Base-by-base conservation (phyloP, 2,888 invertebrate genomes). In the Rugalucina vietnamica region DNA sequence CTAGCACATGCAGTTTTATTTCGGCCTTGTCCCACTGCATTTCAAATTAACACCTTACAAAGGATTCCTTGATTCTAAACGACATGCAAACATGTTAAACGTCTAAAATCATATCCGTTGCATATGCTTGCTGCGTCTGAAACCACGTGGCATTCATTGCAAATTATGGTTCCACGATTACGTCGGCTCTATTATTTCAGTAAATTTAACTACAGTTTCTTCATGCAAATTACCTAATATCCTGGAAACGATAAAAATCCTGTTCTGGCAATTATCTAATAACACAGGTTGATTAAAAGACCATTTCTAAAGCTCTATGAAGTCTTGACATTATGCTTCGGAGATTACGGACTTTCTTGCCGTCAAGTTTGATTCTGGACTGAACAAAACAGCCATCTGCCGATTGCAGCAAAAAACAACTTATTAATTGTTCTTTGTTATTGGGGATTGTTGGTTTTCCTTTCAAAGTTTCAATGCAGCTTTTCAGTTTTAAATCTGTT, bases 351-450 rank as follows among this genome's bases (percentile, higher is more conserved):
- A 86, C 86, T 86, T 86, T 87, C 86, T 79, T 83, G 86, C 85
- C 60, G 29, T 5, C 8, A 60, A 29, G 29, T 60, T 60, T 60
- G 60, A 60, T 60, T 60, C 60, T 60, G 29, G 24, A 24, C 75
- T 84, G 85, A 80, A 87, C 87, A 84, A 87, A 83, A 80, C 85
- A 83, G 86, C 90, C 91, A 91, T 91, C 91, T 91, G 91, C 91
- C 90, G 85, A 24, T 60, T 84, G 79, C 81, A 77, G 85, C 86
- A 87, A 90, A 89, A 91, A 91, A 91, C 90, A 90, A 90, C 87
- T 89, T 88, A 86, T 89, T 91, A 90, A 91, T 91, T 91, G 90
- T 90, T 90, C 91, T 91, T 90, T 91, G 90, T 91, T 89, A 87
- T 88, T 86, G 86, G 87, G 85, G 88, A 90, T 90, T 89, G 88